Percentiles rank a stretch among this genome's conserved stretches.
phyloP scores from a whole-genome alignment of 1,140 invertebrate genomes.

The Nymphalis io region DNA sequence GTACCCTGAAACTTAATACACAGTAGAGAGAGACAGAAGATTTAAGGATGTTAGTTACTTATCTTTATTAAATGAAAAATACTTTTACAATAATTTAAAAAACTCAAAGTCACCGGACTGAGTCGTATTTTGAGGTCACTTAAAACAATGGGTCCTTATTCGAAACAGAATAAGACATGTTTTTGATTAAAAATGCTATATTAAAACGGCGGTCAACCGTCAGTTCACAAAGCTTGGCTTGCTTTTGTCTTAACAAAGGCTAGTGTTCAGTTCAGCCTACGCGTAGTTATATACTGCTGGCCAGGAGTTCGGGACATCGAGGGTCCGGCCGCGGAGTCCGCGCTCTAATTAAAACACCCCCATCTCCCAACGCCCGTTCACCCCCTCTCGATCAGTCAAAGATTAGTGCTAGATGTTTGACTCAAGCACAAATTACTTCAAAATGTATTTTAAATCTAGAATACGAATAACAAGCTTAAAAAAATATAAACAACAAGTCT shows the following conservation, averaged over 20 bases:
- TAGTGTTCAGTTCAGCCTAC: conserved; percentile 32
- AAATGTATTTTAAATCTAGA: too few relatives aligned
- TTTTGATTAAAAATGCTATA: conserved; percentile 43
- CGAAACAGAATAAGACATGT: conserved; percentile 35
- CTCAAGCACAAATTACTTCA: not conserved
- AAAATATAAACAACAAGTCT: too few relatives aligned
- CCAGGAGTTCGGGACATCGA: conserved; percentile 54
- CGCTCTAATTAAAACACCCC: conserved; percentile 71
- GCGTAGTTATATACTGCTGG: conserved; percentile 36
- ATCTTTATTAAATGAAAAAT: not conserved
- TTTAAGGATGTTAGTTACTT: too few relatives aligned
- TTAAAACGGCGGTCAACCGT: conserved; percentile 46
- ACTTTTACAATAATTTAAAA: conserved; percentile 3
- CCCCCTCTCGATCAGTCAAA: conserved; percentile 31
- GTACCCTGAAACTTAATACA: too few relatives aligned
- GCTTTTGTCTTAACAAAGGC: conserved; percentile 48
- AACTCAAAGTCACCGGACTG: not conserved
- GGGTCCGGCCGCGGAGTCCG: conserved; percentile 58
- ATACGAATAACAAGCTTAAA: too few relatives aligned
- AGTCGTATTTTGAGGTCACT: conserved; percentile 10
- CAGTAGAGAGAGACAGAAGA: too few relatives aligned
- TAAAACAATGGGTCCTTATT: conserved; percentile 24
- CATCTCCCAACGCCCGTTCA: conserved; percentile 33
- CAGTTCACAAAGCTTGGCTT: conserved; percentile 44
- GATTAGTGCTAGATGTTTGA: conserved; percentile 8